These are phyloP conservation scores for Oreohelix idahoensis DNA, from an alignment of 1,140 invertebrate genomes.

Conservation along the genomic window DNA sequence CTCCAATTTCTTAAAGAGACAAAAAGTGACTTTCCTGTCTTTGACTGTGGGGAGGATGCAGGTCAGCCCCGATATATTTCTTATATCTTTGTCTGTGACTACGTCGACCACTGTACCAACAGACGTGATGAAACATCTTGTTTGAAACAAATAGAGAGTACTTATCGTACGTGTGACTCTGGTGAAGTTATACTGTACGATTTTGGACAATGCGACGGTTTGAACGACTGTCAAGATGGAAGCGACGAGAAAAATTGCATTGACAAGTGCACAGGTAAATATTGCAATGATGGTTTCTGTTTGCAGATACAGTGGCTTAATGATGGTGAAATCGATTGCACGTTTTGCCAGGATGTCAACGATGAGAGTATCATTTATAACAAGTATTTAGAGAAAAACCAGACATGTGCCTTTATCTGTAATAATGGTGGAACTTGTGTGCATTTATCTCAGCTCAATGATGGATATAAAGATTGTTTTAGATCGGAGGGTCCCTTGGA, in stretches of 20 bases:
- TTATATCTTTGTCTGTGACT: background rate
- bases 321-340: background rate
- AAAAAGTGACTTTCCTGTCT: background rate
- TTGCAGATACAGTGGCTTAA: background rate
- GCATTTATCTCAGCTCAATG: background rate
- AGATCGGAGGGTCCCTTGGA: background rate
- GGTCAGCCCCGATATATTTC: background rate
- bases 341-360: background rate
- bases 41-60: background rate
- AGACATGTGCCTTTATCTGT: background rate
- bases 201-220: too few relatives aligned
- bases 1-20: background rate
- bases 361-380: background rate
- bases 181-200: too few relatives aligned
- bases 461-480: background rate
- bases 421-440: background rate
- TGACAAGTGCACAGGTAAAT: background rate
- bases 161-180: too few relatives aligned
- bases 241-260: background rate
- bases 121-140: background rate
- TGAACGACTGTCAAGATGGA: too few relatives aligned
- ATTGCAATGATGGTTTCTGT: background rate
- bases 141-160: background rate
- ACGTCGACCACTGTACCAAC: background rate
- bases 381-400: background rate